A percentile compares a stretch with the other conserved stretches of the same genome.
Conservation (phyloP, 1,140 invertebrate genomes). For the Macrosteles quadrilineatus region DNA sequence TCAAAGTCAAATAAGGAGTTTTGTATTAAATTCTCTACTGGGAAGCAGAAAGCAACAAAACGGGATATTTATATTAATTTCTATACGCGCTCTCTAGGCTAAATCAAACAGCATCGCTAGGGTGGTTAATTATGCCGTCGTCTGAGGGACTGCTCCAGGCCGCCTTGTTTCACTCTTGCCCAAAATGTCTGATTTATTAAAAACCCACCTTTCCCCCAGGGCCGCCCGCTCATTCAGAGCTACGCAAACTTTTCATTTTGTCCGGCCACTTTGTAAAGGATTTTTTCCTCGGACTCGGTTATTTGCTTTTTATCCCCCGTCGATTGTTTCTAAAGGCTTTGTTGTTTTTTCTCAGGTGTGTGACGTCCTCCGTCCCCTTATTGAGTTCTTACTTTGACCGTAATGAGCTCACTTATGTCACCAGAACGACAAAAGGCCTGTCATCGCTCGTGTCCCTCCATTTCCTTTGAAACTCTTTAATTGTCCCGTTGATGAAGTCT, state of each 20-base stretch:
- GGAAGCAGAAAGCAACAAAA: slow-evolving; percentile 35
- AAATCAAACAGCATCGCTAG: slow-evolving; percentile 46
- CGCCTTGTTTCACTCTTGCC: slow-evolving; percentile 14
- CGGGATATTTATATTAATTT: slow-evolving; percentile 44
- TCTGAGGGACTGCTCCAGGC: slow-evolving; percentile 7
- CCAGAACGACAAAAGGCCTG: background rate
- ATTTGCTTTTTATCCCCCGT: slow-evolving; percentile 19
- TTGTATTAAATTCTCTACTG: slow-evolving; percentile 43
- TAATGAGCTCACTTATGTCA: slow-evolving; percentile 20
- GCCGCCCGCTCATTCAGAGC: slow-evolving; percentile 12
- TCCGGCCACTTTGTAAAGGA: slow-evolving; percentile 28
- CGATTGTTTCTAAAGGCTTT: slow-evolving; percentile 4
- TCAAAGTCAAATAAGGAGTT: slow-evolving; percentile 46
- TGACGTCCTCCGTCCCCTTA: background rate
- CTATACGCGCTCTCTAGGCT: slow-evolving; percentile 41
- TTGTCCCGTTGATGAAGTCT: too few relatives aligned
- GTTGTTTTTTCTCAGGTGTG: slow-evolving; percentile 12
- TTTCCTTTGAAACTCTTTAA: too few relatives aligned
- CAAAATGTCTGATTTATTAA: slow-evolving; percentile 40
- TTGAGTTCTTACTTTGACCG: background rate
- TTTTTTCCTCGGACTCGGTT: slow-evolving; percentile 26
- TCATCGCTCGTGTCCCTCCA: too few relatives aligned
- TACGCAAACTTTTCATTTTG: slow-evolving; percentile 29
- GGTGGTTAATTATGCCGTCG: slow-evolving; percentile 44
- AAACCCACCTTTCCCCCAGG: slow-evolving; percentile 33